Evolutionary conservation across 2,888 invertebrate genomes (phyloP).

Genomic region (Parapristionchus giblindavisi): DNA sequence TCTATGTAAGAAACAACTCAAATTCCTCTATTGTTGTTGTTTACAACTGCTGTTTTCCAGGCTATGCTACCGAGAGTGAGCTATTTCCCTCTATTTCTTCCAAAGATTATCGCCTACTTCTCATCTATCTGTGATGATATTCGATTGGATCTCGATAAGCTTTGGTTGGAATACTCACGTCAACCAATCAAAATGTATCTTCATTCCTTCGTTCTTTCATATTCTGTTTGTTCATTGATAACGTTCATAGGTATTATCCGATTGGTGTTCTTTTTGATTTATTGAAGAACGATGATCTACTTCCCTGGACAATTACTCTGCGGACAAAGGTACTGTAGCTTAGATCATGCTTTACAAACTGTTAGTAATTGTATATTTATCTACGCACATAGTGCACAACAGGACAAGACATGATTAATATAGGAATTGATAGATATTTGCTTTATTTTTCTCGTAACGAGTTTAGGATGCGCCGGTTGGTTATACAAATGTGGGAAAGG

Average conservation of each 20-base stretch:
- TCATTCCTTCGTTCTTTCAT: not conserved
- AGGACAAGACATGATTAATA: not conserved
- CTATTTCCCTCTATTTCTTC: constrained; percentile 62
- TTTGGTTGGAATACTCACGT: constrained; percentile 61
- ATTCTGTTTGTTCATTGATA: not conserved
- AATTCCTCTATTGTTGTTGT: not conserved
- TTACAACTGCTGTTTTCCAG: constrained; percentile 29
- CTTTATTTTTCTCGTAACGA: not conserved
- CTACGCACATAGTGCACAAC: not conserved
- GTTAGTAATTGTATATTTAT: not conserved
- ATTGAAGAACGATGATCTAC: constrained; percentile 76
- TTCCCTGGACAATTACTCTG: constrained; percentile 92
- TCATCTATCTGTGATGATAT: constrained; percentile 46
- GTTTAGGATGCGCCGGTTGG: constrained; percentile 37
- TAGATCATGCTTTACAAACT: not conserved
- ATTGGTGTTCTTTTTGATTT: constrained; percentile 91
- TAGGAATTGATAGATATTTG: not conserved
- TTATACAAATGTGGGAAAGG: constrained; percentile 75
- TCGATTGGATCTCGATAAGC: constrained; percentile 47
- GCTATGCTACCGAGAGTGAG: constrained; percentile 63
- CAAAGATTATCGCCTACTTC: constrained; percentile 48
- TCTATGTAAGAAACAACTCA: constrained; percentile 44
- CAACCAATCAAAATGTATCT: constrained; percentile 58
- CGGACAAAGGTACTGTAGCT: constrained; percentile 78
- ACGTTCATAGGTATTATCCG: constrained; percentile 75